phyloP scores from a whole-genome alignment of 2,888 invertebrate species.

The Temnothorax unifasciatus region DNA sequence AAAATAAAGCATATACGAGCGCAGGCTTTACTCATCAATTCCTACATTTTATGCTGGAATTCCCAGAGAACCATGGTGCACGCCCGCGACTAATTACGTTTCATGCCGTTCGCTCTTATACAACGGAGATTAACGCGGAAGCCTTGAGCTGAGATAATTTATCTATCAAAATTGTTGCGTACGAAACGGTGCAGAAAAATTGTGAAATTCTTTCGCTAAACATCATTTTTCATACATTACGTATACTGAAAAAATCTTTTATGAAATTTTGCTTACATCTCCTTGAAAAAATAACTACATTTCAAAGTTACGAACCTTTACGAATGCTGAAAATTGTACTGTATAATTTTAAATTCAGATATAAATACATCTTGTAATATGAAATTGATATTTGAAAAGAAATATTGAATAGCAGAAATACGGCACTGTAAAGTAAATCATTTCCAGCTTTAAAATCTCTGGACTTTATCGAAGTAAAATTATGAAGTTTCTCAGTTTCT shows the following conservation, averaged over 20 bases:
- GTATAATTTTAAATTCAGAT: neutral
- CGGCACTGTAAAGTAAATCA: neutral
- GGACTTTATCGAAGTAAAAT: constrained; percentile 8
- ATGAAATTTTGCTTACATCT: neutral
- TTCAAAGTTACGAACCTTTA: neutral
- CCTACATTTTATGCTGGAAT: constrained; percentile 33
- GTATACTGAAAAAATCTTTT: neutral
- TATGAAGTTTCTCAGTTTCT: neutral
- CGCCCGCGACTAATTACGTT: constrained; percentile 28
- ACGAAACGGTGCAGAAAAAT: neutral
- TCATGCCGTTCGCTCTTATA: constrained; percentile 7
- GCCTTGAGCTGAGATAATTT: constrained; percentile 26
- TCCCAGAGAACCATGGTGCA: neutral
- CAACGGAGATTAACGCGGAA: constrained; percentile 32
- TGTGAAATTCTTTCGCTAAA: neutral
- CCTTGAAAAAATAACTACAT: neutral
- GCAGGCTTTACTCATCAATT: constrained; percentile 44
- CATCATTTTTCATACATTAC: neutral
- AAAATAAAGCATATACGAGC: constrained; percentile 41
- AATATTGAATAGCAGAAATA: neutral
- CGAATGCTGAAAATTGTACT: neutral
- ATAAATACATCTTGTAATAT: neutral
- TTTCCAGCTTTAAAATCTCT: neutral
- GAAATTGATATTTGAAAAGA: neutral
- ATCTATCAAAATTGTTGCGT: constrained; percentile 3